Conservation (phyloP, 2,888 invertebrate species). For the Neoitamus cyanurus region DNA sequence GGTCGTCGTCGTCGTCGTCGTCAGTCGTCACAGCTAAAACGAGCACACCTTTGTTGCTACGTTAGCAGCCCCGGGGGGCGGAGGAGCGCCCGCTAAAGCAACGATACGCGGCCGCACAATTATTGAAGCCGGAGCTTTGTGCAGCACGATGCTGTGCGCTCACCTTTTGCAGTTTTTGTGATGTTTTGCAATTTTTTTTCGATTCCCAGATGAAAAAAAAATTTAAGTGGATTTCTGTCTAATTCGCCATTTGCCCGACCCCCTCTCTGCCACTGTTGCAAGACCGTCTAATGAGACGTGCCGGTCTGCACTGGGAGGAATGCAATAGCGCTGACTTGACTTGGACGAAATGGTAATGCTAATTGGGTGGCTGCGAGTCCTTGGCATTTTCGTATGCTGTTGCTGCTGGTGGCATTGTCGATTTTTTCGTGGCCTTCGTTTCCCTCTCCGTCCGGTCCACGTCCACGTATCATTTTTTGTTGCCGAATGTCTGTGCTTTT, state of each 20-base stretch:
- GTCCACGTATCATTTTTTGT: not conserved
- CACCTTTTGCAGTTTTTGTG: not conserved
- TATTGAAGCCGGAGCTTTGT: not conserved
- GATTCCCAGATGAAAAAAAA: not conserved
- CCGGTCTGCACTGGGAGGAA: not conserved
- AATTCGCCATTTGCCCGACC: not conserved
- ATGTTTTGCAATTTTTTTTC: not conserved
- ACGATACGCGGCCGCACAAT: not conserved
- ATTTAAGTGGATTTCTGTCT: not conserved
- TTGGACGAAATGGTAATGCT: not conserved
- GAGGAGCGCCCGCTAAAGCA: not conserved
- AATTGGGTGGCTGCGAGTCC: not conserved
- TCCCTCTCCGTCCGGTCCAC: not conserved
- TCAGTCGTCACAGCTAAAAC: slow-evolving; percentile 6
- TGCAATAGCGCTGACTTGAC: slow-evolving; percentile 8
- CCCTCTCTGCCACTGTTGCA: not conserved
- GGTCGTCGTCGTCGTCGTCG: not conserved
- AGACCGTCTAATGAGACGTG: not conserved
- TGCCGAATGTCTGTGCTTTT: not conserved
- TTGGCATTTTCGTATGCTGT: not conserved
- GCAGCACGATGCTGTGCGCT: not conserved
- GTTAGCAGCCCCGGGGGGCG: not conserved
- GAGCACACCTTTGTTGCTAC: not conserved
- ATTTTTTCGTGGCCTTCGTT: not conserved
- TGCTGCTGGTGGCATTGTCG: not conserved